Evolutionary conservation across 2,797 vertebrate species (phyloP).

Genomic region (Cossypha niveicapilla): DNA sequence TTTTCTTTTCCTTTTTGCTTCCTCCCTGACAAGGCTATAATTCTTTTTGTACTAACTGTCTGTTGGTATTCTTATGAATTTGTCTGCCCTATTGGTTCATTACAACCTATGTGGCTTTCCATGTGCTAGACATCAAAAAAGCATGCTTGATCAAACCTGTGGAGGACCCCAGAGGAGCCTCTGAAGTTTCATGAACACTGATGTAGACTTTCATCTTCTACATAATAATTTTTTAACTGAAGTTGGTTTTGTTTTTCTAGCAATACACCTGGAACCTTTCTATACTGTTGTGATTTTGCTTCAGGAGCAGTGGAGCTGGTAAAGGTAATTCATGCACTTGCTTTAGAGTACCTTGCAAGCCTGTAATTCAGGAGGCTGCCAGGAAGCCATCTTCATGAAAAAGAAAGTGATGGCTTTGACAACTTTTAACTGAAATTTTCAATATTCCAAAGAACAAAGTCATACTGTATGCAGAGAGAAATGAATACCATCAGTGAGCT

Average conservation of each 20-base stretch:
- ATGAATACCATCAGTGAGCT: constrained; percentile 59
- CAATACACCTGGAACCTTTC: constrained; percentile 73
- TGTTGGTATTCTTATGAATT: constrained; percentile 39
- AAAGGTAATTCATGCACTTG: constrained; percentile 76
- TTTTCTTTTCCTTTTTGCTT: constrained; percentile 27
- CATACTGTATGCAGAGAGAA: constrained; percentile 20
- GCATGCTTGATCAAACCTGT: constrained; percentile 19
- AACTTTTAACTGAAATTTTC: constrained; percentile 66
- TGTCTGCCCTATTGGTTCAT: constrained; percentile 41
- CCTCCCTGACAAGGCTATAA: neutral
- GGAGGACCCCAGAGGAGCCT: constrained; percentile 19
- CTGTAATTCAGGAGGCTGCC: constrained; percentile 55
- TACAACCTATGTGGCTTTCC: constrained; percentile 31
- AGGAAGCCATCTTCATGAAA: constrained; percentile 44
- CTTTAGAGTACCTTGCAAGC: constrained; percentile 26
- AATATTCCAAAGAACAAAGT: constrained; percentile 54
- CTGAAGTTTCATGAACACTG: neutral
- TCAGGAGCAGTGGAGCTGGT: constrained; percentile 84
- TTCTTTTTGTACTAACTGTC: constrained; percentile 21
- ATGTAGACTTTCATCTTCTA: constrained; percentile 36
- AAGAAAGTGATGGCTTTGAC: constrained; percentile 26
- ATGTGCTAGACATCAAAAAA: constrained; percentile 35
- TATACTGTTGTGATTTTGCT: constrained; percentile 95
- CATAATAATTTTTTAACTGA: constrained; percentile 34
- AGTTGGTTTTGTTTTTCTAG: constrained; percentile 65